Evolutionary conservation across 37 sponge, comb jelly and placozoan species (phyloP).

Genomic region (Agelas oroides): DNA sequence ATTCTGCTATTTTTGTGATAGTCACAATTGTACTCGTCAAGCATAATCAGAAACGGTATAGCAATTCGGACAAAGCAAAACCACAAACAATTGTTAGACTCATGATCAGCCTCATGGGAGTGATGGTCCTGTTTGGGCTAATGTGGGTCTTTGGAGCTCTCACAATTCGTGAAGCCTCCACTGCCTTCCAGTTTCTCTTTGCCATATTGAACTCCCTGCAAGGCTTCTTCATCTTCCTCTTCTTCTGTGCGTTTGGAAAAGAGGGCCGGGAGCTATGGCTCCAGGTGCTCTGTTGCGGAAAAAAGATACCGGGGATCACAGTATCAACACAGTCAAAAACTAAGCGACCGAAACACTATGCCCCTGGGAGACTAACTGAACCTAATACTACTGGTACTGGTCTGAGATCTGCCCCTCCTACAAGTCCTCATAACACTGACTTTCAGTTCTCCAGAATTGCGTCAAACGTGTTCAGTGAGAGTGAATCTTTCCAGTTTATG

Average conservation of each 20-base stretch:
- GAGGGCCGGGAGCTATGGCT: conserved; percentile 22
- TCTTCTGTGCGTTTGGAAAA: conserved; percentile 16
- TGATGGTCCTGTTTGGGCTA: conserved; percentile 52
- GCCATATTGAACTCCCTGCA: conserved; percentile 34
- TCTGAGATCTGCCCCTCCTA: no score
- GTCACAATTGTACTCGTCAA: conserved; percentile 10
- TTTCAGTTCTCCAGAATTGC: no score
- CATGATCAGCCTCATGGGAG: background rate
- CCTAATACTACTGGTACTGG: no score
- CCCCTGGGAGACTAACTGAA: no score
- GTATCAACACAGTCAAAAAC: no score
- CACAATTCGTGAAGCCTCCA: conserved; percentile 1
- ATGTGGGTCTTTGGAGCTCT: conserved; percentile 68
- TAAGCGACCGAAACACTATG: no score
- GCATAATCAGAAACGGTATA: background rate
- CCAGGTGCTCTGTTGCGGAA: background rate
- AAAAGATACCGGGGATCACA: background rate
- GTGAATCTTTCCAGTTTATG: no score
- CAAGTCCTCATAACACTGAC: no score
- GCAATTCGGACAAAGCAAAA: background rate
- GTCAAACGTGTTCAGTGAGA: no score
- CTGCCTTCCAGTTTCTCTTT: conserved; percentile 29
- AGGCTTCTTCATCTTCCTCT: conserved; percentile 43
- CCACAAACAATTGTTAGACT: background rate
- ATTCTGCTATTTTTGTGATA: background rate